phyloP scores from a whole-genome alignment of 1,140 invertebrate species.

The Copidosoma floridanum region DNA sequence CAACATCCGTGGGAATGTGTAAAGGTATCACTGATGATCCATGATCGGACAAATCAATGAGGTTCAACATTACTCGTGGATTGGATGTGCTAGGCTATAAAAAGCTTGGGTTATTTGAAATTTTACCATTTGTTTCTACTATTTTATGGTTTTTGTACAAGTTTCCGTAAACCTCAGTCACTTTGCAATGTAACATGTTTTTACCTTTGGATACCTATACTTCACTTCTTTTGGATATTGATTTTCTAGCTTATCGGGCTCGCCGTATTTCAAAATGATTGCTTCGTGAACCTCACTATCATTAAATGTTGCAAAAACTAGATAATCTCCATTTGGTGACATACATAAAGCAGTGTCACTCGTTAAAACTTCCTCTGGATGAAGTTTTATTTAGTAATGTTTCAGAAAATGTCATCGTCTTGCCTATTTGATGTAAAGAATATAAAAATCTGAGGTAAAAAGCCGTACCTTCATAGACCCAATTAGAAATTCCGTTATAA shows the following conservation, averaged over 20 bases:
- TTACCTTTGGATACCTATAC: constrained; percentile 90
- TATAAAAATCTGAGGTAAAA: no score
- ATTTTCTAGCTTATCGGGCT: constrained; percentile 62
- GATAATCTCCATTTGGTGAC: constrained; percentile 71
- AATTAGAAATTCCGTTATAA: constrained; percentile 77
- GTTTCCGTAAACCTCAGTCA: no score
- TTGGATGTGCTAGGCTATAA: constrained; percentile 56
- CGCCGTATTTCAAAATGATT: constrained; percentile 59
- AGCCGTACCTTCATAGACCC: constrained; percentile 79
- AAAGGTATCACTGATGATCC: constrained; percentile 35
- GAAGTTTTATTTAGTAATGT: no score
- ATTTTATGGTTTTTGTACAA: no score
- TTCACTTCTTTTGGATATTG: constrained; percentile 68
- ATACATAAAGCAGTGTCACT: constrained; percentile 77
- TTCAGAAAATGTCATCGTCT: no score
- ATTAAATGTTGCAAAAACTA: constrained; percentile 82
- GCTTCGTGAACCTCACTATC: constrained; percentile 72
- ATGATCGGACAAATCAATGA: constrained; percentile 50
- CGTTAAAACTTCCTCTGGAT: constrained; percentile 70
- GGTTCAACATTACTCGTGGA: constrained; percentile 52
- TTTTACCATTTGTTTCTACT: no score
- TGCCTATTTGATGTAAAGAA: no score
- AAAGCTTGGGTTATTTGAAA: no score
- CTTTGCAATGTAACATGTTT: no score
- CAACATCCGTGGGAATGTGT: constrained; percentile 34